Conservation (phyloP, 2,113 vertebrate genomes). For the Saimiri boliviensis region DNA sequence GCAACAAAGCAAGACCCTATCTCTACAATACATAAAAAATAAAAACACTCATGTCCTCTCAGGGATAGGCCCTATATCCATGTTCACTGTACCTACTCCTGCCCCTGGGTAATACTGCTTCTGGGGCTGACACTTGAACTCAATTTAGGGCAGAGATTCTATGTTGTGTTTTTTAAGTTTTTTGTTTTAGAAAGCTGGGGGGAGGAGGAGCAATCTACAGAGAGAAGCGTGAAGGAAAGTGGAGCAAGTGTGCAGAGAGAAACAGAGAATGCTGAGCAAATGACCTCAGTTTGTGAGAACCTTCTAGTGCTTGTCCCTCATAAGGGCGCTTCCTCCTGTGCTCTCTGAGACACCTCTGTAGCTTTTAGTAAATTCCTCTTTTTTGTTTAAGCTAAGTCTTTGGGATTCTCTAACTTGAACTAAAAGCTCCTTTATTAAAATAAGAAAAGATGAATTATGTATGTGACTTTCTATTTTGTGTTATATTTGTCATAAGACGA, state of each 20-base stretch:
- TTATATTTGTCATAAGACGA: neutral
- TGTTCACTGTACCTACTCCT: neutral
- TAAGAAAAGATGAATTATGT: neutral
- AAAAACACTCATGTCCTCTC: neutral
- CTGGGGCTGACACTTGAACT: neutral
- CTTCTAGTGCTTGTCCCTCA: neutral
- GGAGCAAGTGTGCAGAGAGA: neutral
- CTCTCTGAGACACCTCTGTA: neutral
- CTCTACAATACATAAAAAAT: neutral
- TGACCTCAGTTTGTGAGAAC: neutral
- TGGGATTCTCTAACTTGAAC: neutral
- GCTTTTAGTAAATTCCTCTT: neutral
- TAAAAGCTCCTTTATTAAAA: neutral
- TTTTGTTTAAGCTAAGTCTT: neutral
- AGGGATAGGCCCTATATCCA: neutral
- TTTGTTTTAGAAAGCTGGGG: neutral
- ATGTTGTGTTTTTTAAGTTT: neutral
- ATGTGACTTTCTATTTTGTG: neutral
- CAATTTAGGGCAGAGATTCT: neutral
- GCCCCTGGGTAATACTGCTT: neutral
- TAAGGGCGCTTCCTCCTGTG: neutral
- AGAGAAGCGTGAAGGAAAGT: neutral
- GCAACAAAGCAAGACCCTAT: too few relatives aligned
- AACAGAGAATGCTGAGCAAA: neutral
- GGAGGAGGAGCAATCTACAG: neutral